phyloP scores from a whole-genome alignment of 2,797 vertebrate genomes.

The Capromys pilorides region DNA sequence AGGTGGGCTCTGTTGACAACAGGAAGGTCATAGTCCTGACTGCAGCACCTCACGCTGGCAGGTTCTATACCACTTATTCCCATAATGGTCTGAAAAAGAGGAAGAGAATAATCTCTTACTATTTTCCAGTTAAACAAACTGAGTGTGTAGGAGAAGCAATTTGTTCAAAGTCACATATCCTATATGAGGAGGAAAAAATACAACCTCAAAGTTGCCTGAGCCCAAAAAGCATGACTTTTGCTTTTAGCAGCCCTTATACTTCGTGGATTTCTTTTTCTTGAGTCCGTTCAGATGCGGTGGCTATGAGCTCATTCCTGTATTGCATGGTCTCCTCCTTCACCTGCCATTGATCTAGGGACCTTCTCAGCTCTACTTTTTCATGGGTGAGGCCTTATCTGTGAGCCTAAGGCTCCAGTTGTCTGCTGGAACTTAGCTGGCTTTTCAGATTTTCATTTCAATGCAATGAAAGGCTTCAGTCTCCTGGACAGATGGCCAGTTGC shows the following conservation, averaged over 20 bases:
- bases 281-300: neutral
- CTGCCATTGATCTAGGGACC: neutral
- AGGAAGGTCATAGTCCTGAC: accelerated
- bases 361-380: neutral
- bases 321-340: accelerated
- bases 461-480: slow-evolving; percentile 77
- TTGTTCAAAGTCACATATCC: neutral
- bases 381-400: neutral
- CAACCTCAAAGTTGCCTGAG: neutral
- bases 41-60: neutral
- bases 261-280: neutral
- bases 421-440: slow-evolving; percentile 64
- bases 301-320: neutral
- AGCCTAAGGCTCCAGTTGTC: slow-evolving; percentile 66
- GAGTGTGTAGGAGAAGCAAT: neutral
- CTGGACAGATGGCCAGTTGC: slow-evolving; percentile 87
- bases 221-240: neutral
- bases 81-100: neutral
- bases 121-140: neutral
- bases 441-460: slow-evolving; percentile 77
- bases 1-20: neutral
- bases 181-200: neutral
- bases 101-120: neutral
- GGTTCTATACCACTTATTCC: neutral
- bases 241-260: too few species aligned